Evolutionary conservation across 2,113 vertebrate genomes (phyloP).

Genomic region (Campylomormyrus numenius): DNA sequence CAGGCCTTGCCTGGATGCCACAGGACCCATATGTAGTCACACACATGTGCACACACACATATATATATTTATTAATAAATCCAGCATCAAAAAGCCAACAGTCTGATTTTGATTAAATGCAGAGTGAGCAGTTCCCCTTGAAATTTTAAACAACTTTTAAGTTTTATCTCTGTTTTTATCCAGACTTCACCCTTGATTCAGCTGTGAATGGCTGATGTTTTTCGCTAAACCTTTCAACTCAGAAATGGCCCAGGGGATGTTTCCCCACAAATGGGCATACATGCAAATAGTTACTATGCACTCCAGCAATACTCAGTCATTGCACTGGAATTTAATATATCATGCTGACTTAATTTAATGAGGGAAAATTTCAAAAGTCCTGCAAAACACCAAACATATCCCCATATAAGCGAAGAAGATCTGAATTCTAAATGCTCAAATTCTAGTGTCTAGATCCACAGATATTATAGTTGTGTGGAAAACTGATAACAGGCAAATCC

Average conservation of each 20-base stretch:
- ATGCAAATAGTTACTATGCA: neutral
- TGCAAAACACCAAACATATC: slow-evolving; percentile 24
- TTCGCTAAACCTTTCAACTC: neutral
- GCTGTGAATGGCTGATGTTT: neutral
- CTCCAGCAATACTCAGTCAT: neutral
- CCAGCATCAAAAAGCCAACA: neutral
- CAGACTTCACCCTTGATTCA: neutral
- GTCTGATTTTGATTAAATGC: neutral
- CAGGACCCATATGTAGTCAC: neutral
- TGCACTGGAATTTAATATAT: neutral
- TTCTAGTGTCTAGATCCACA: slow-evolving; percentile 43
- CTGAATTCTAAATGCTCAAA: slow-evolving; percentile 47
- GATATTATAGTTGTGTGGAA: slow-evolving; percentile 45
- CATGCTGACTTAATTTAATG: neutral
- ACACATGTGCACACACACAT: neutral
- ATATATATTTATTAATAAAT: neutral
- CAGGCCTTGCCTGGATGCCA: neutral
- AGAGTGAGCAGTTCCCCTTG: neutral
- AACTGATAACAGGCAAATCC: slow-evolving; percentile 52
- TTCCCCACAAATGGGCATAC: neutral
- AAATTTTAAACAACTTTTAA: neutral
- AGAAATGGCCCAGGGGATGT: neutral
- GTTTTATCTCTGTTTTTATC: neutral
- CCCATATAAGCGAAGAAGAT: slow-evolving; percentile 35
- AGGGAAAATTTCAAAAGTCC: neutral